Evolutionary conservation across 1,140 invertebrate species (phyloP), one percentile per base, ranked within the genome.

Genomic region (Trichomalopsis sarcophagae): DNA sequence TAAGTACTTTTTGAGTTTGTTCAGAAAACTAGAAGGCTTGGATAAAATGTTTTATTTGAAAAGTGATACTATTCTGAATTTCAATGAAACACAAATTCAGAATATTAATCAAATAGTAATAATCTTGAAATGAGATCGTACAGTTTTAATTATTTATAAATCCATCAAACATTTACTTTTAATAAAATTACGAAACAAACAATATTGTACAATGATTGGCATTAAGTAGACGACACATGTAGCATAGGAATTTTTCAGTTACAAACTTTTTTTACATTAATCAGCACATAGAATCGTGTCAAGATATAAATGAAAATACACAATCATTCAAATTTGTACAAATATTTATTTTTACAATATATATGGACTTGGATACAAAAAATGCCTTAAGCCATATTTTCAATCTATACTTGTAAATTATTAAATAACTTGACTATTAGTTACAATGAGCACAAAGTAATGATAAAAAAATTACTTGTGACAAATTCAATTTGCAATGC

Each of bases 281-380:
- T 62, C 55, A 62, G 7, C 17, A 62, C 23, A 10, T 71, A 71
- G 2, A 30, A 30, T 40, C 23, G 2, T 55, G 68, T 23, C 87
- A 62, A 44, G 4, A 30, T 23, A 68, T 33, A 86, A 84, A 89
- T 82, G 78, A 84, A 62, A 62, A 85, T 85, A 88, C 84, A 88
- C 75, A 66, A 74, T 73, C 77, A 79, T 89, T 90, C 84, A 87
- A 90, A 91, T 83, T 91, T 91, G 88, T 91, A 91, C 87, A 91
- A 90, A 91, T 90, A 90, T 91, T 91, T 91, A 91, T 91, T 91
- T 84, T 89, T 90, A 89, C 87, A 91, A 88, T 90, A 88, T 90
- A 88, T 81, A 62, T 40, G 84, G 68, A 88, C 73, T 91, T 88
- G 87, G 86, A 90, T 92, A 91, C 91, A 91, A 91, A 84, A 81